These are phyloP conservation scores for Pseudoatta argentina DNA, from an alignment of 1,140 invertebrate species.

Conservation along the genomic window DNA sequence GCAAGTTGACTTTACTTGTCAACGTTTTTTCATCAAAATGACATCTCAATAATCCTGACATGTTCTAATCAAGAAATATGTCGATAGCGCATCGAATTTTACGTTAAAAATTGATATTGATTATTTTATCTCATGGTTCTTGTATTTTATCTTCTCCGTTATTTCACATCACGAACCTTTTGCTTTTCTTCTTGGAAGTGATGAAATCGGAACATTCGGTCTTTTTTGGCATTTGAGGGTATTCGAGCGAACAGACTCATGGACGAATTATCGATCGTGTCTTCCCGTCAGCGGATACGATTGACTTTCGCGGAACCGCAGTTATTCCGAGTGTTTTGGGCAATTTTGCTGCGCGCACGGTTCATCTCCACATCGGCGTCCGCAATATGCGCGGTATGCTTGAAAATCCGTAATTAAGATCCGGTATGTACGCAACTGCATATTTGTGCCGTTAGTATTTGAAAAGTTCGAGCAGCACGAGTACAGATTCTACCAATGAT, in stretches of 20 bases:
- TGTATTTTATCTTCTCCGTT: background rate
- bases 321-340: constrained; percentile 51
- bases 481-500: background rate
- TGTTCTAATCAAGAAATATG: background rate
- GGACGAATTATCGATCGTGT: constrained; percentile 17
- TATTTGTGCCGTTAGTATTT: constrained; percentile 22
- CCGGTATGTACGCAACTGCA: constrained; percentile 43
- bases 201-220: background rate
- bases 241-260: background rate
- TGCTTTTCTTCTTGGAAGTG: background rate
- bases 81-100: background rate
- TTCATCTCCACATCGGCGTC: constrained; percentile 38
- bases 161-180: background rate
- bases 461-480: constrained; percentile 12
- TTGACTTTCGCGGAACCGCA: constrained; percentile 36
- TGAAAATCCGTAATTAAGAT: constrained; percentile 57
- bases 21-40: no score
- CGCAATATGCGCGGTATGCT: constrained; percentile 46
- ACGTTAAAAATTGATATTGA: background rate
- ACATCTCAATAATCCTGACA: no score
- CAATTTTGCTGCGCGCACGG: constrained; percentile 41
- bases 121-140: background rate
- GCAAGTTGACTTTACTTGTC: no score
- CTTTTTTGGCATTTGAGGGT: background rate
- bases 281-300: background rate